These are phyloP conservation scores for Drosophila prostipennis DNA, from an alignment of 2,888 invertebrate genomes.

Conservation along the genomic window DNA sequence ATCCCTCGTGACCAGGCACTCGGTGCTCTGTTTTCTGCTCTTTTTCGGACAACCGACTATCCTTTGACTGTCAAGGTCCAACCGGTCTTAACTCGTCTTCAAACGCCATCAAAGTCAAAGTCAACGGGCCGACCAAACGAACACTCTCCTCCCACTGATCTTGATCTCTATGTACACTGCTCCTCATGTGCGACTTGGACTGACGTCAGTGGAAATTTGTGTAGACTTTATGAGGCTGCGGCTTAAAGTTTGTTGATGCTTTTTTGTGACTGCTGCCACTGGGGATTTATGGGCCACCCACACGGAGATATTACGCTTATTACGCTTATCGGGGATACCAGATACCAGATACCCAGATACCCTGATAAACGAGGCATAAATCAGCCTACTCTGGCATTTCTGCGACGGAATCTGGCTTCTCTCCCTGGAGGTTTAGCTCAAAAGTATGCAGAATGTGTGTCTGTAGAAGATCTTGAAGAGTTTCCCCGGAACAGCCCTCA, in stretches of 20 bases:
- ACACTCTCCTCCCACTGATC: not conserved
- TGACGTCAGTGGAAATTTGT: conserved; percentile 63
- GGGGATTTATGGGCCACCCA: conserved; percentile 60
- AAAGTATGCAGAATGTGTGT: too few relatives aligned
- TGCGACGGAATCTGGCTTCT: conserved; percentile 1
- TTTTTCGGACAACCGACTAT: conserved; percentile 26
- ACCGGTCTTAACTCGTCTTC: not conserved
- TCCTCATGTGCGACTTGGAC: conserved; percentile 32
- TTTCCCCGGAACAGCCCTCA: not conserved
- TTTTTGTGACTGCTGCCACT: conserved; percentile 64
- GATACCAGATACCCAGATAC: not conserved
- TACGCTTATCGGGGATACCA: not conserved
- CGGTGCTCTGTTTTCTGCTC: not conserved
- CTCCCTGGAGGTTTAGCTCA: too few relatives aligned
- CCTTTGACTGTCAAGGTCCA: conserved; percentile 52
- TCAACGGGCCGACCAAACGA: too few relatives aligned
- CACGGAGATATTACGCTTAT: conserved; percentile 18
- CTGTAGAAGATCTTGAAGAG: too few relatives aligned
- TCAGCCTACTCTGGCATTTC: conserved; percentile 14
- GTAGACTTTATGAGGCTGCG: conserved; percentile 51
- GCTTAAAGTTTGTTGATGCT: conserved; percentile 40
- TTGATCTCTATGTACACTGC: conserved; percentile 19
- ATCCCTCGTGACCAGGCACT: conserved; percentile 53
- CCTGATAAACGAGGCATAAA: conserved; percentile 38
- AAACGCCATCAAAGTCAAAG: conserved; percentile 24